Evolutionary conservation across 2,888 invertebrate genomes (phyloP).

Genomic region (Hemaris fuciformis): DNA sequence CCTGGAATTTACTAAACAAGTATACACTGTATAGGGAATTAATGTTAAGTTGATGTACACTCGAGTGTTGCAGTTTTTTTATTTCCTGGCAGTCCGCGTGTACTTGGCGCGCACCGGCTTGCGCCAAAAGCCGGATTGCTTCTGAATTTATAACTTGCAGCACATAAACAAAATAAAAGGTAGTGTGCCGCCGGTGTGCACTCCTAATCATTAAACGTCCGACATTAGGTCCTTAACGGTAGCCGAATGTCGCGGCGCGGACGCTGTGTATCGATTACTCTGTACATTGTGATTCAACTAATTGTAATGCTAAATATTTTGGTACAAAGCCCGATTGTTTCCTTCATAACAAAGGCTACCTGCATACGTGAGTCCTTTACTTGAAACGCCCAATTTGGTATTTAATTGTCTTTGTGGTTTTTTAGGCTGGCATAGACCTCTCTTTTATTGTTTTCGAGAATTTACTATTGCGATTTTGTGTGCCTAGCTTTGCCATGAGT

Average conservation of each 20-base stretch:
- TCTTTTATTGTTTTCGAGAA: too few species aligned
- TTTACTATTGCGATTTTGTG: too few species aligned
- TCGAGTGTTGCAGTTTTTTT: not conserved
- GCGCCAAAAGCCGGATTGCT: not conserved
- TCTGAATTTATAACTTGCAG: not conserved
- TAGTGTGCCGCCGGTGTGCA: not conserved
- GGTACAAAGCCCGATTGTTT: not conserved
- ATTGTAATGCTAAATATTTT: conserved; percentile 1
- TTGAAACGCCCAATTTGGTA: not conserved
- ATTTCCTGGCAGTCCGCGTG: not conserved
- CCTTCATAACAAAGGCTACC: not conserved
- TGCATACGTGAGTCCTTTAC: not conserved
- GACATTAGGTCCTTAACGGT: conserved; percentile 2
- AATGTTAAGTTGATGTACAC: not conserved
- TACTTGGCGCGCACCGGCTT: not conserved
- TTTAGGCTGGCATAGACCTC: too few species aligned
- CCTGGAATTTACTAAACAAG: not conserved
- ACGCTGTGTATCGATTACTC: not conserved
- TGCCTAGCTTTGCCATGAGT: too few species aligned
- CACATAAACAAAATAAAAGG: not conserved
- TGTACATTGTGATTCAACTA: not conserved
- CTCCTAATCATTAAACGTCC: not conserved
- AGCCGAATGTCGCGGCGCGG: not conserved
- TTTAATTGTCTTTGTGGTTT: not conserved
- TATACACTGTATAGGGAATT: too few species aligned